Base-by-base conservation (phyloP, 2,888 invertebrate genomes). In the Conops quadrifasciatus region DNA sequence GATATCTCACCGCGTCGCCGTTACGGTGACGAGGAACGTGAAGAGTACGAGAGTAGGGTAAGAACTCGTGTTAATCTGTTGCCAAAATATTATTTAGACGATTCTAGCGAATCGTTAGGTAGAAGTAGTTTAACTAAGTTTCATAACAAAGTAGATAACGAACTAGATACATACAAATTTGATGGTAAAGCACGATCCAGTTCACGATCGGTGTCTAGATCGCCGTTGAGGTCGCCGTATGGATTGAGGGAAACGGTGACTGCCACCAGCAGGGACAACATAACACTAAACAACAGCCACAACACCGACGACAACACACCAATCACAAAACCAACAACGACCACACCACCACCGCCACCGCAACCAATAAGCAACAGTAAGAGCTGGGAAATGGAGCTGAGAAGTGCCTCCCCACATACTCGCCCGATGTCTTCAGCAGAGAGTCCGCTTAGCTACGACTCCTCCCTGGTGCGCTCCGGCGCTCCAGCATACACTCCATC, bases 31-130 rank as follows among this genome's bases (percentile, higher is more conserved):
- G 84, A 85, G 75, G 83, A 85, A 28, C 80, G 78, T 3, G 86
- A 85, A 78, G 86, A 86, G 71, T 81, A 82, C 72, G 84, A 84
- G 75, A 86, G 85, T 82, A 82, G 85, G 80, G 81, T 82, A 81
- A 83, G 85, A 82, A 47, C 63, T 26, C 81, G 84, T 79, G 82
- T 83, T 81, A 82, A 82, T 78, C 80, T 81, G 79, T 82, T 85
- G 80, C 82, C 83, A 83, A 85, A 84, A 82, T 80, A 80, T 82
- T 79, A 79, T 76, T 78, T 71, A 77, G 80, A 81, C 79, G 79
- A 80, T 77, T 78, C 78, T 83, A 83, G 83, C 78, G 80, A 80
- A 75, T 75, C 80, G 79, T 73, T 74, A 79, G 81, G 80, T 78
- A 78, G 80, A 79, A 78, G 77, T 83, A 83, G 83, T 82, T 82